A percentile compares a stretch with the other conserved stretches of the same genome.
Conservation (phyloP, 2,113 vertebrate genomes). For the Oreochromis tanganicae region DNA sequence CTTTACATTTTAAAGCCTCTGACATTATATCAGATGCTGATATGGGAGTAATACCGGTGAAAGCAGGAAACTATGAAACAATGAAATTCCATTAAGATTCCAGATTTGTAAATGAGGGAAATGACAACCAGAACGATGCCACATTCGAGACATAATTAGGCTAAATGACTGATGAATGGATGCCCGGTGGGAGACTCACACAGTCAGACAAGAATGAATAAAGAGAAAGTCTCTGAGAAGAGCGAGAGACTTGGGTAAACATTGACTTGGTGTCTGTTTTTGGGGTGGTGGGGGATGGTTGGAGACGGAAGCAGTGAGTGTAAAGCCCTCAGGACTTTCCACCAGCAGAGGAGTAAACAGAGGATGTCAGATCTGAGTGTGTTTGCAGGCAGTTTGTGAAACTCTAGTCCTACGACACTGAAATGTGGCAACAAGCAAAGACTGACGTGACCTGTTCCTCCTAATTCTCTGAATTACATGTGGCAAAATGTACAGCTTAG, state of each 20-base stretch:
- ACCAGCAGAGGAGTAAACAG: slow-evolving; percentile 14
- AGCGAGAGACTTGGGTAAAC: background rate
- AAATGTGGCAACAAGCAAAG: background rate
- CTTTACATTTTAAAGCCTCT: background rate
- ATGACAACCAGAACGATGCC: background rate
- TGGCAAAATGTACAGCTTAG: background rate
- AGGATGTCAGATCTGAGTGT: slow-evolving; percentile 3
- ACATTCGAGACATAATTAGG: background rate
- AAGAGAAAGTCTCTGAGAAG: background rate
- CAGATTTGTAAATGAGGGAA: background rate
- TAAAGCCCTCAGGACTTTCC: slow-evolving; percentile 28
- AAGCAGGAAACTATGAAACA: background rate
- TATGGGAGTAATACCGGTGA: background rate
- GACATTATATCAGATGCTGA: background rate
- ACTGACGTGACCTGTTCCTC: background rate
- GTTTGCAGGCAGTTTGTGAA: background rate
- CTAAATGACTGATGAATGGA: background rate
- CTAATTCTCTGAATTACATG: background rate
- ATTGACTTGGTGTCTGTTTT: slow-evolving; percentile 3
- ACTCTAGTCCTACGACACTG: background rate
- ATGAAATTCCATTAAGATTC: background rate
- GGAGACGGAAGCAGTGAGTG: slow-evolving; percentile 7
- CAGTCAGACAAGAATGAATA: slow-evolving; percentile 28
- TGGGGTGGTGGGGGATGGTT: slow-evolving; percentile 10
- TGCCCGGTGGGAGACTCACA: background rate